These are phyloP conservation scores for Cryptotis parvus DNA, from an alignment of 2,113 vertebrate species.

Conservation along the genomic window DNA sequence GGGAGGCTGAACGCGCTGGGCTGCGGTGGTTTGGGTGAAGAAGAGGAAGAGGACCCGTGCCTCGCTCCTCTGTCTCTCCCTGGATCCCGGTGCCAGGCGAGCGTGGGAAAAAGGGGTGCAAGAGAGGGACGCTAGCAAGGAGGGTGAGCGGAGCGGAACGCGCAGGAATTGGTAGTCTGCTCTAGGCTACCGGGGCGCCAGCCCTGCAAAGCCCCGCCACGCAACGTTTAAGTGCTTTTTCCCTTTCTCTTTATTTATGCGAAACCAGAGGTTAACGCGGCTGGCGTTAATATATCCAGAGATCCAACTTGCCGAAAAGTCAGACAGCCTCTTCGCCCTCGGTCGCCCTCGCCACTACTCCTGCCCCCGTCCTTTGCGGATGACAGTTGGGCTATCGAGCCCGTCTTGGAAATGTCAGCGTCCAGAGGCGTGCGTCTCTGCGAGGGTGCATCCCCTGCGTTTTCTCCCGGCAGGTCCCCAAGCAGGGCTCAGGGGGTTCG, in stretches of 20 bases:
- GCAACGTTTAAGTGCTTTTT: constrained; percentile 66
- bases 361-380: constrained; percentile 67
- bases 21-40: constrained; percentile 60
- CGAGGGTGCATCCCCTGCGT: neutral
- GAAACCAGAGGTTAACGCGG: constrained; percentile 38
- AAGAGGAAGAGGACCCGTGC: constrained; percentile 33
- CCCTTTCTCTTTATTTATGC: neutral
- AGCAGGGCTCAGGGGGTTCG: constrained; percentile 8
- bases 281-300: constrained; percentile 28
- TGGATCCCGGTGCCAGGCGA: constrained; percentile 65
- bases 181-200: constrained; percentile 43
- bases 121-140: constrained; percentile 39
- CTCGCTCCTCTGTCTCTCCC: constrained; percentile 64
- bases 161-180: constrained; percentile 76
- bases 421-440: constrained; percentile 33
- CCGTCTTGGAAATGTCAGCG: constrained; percentile 61
- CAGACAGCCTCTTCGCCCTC: constrained; percentile 36
- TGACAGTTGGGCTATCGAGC: constrained; percentile 58
- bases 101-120: constrained; percentile 61
- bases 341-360: constrained; percentile 64
- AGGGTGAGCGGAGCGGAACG: constrained; percentile 73
- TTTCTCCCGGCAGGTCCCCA: constrained; percentile 28
- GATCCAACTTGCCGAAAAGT: constrained; percentile 73
- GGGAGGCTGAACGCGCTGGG: constrained; percentile 67
- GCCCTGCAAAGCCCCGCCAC: constrained; percentile 66